Base-by-base conservation (phyloP, 2,113 vertebrate genomes). In the Strix aluco region DNA sequence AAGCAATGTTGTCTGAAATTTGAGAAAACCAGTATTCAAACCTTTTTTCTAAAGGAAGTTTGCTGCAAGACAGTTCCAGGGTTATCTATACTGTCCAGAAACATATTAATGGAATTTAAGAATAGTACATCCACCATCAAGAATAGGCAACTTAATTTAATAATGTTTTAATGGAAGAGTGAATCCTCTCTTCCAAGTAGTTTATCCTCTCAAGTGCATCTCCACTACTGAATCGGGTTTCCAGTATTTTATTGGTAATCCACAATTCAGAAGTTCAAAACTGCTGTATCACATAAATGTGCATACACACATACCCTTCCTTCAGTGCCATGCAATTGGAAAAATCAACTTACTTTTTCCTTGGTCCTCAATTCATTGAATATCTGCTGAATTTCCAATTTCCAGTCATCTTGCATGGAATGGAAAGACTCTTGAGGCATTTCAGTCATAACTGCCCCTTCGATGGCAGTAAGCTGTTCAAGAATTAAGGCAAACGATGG, bases 391-490 rank as follows among this genome's bases (percentile, higher is more conserved):
- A 99, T 99, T 98, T 99, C 99, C 96, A 99, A 96, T n/a, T 99
- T 99, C 99, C 99, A 99, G 97, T 99, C 99, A 57, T 99, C 99
- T 98, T 99, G 99, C 99, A 99, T 99, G 90, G 99, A 99, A 97
- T 99, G 99, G 92, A 99, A 99, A 57, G 99, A 99, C 67, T 99
- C 99, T 97, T 99, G 99, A 38, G 99, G 99, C 99, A 99, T 99
- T 65, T 99, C 99, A 59, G 99, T 99, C 98, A 98, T 98, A 93
- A 99, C 99, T 2, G 98, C 98, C 97, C 98, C 98, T 95, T 99
- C 99, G 34, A 99, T 99, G 86, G 99, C 99, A 13, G 98, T 99
- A 96, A 99, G 97, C 96, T 99, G 99, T 94, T 99, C 99, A 97
- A 99, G 98, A 97, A 99, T 99, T 96, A 98, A 98, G 94, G 99